Percentiles rank a stretch among this genome's conserved stretches.
phyloP scores from a whole-genome alignment of 2,113 vertebrate species.

The Alces alces region DNA sequence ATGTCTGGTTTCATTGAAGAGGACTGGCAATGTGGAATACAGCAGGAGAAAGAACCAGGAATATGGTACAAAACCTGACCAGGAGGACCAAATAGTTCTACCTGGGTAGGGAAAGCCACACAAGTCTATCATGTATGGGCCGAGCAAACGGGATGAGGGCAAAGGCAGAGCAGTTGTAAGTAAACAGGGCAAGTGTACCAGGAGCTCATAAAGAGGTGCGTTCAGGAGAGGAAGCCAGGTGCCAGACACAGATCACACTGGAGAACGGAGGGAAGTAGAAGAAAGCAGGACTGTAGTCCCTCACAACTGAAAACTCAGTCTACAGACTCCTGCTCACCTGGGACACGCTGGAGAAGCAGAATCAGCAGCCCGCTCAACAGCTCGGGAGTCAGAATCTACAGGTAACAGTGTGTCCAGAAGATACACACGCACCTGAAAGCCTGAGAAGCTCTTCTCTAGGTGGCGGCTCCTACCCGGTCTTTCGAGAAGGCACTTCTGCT shows the following conservation, averaged over 20 bases:
- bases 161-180: neutral
- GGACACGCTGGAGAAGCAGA: neutral
- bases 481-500: neutral
- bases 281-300: neutral
- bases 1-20: neutral
- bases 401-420: neutral
- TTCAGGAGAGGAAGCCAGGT: no score
- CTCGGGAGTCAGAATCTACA: neutral
- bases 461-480: neutral
- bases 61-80: neutral
- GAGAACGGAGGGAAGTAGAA: neutral
- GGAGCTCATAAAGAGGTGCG: neutral
- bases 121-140: neutral
- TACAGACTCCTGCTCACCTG: fast-evolving
- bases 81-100: neutral
- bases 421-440: fast-evolving
- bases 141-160: neutral
- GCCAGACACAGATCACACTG: neutral
- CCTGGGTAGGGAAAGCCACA: neutral
- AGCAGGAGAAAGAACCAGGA: neutral
- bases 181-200: no score
- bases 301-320: neutral
- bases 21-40: neutral
- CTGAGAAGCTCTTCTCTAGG: no score
- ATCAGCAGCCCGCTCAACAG: neutral